These are phyloP conservation scores for Pseudopodoces humilis DNA, from an alignment of 2,113 vertebrate species.

Conservation along the genomic window DNA sequence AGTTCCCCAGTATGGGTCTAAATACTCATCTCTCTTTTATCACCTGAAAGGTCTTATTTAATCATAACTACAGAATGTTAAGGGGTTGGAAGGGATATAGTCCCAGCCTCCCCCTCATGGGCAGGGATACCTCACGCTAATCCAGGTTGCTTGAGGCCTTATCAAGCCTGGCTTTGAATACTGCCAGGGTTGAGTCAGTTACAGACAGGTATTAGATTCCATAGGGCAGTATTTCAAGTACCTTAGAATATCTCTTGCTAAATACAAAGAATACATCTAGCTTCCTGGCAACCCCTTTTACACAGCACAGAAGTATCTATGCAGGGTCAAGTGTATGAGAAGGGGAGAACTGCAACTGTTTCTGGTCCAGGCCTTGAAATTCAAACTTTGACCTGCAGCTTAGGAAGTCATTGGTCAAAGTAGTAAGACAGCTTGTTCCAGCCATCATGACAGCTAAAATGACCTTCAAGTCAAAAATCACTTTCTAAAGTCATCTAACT, in stretches of 20 bases:
- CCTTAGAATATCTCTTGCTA: not conserved
- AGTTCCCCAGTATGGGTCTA: not conserved
- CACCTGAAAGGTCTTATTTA: not conserved
- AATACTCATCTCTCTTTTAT: not conserved
- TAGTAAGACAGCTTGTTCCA: constrained; percentile 1
- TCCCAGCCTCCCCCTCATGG: not conserved
- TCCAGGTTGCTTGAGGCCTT: not conserved
- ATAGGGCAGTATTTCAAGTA: rapidly evolving
- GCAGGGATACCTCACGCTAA: not conserved
- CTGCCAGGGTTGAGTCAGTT: not conserved
- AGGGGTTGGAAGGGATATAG: not conserved
- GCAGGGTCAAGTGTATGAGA: not conserved
- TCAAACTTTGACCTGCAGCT: not conserved
- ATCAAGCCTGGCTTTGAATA: not conserved
- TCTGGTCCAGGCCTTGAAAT: not conserved
- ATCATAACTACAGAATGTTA: not conserved
- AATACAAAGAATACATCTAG: not conserved
- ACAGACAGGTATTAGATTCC: not conserved
- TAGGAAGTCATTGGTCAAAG: constrained; percentile 16
- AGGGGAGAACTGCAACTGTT: not conserved
- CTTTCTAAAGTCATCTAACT: not conserved
- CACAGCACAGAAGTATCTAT: not conserved
- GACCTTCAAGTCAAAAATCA: constrained; percentile 40
- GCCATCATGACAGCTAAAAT: constrained; percentile 2
- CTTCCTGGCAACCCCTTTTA: not conserved